Base-by-base conservation (phyloP, 1,140 invertebrate species). In the Zaprionus ghesquierei region DNA sequence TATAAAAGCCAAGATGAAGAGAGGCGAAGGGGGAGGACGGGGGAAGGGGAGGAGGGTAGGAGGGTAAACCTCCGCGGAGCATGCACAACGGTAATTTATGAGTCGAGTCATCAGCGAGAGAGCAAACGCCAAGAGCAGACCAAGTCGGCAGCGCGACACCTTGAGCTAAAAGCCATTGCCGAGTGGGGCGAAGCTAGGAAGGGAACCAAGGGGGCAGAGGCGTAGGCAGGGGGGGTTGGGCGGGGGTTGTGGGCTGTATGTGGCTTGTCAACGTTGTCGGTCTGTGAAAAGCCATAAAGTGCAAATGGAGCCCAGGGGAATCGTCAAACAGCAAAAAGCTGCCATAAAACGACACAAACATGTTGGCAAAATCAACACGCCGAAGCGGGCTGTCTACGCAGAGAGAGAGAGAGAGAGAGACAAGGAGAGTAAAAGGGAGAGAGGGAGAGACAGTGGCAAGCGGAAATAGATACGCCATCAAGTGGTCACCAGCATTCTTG, bases 261-360 rank as follows among this genome's bases (percentile, higher is more conserved):
- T 20, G 13, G 13, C 3, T 51, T 53, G 70, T 33, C n/a, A 33
- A 13, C 72, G 61, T 25, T 51, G 62, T 59, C 70, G 69, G 77
- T 73, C 78, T 80, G 77, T 80, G 73, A 76, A 81, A 81, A 78
- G 79, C 81, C 75, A 87, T 87, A 87, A 87, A 87, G 75, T 86
- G 79, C 78, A 87, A 87, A 87, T 87, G 81, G 76, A 75, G 76
- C 82, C 74, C 82, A 75, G 64, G 82, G 82, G 82, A 87, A 84
- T 84, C 80, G 75, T 84, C 72, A 84, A 84, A 84, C 79, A 75
- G 79, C 79, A 81, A 81, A 81, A 81, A 81, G 79, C 79, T 81
- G 79, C 79, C 79, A 81, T 81, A 81, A 81, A 81, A 81, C 69
- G 79, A 62, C 79, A 77, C 78, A 81, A 81, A 81, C 78, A 81